Evolutionary conservation across 2,888 invertebrate species (phyloP).

Genomic region (Ametastegia equiseti): DNA sequence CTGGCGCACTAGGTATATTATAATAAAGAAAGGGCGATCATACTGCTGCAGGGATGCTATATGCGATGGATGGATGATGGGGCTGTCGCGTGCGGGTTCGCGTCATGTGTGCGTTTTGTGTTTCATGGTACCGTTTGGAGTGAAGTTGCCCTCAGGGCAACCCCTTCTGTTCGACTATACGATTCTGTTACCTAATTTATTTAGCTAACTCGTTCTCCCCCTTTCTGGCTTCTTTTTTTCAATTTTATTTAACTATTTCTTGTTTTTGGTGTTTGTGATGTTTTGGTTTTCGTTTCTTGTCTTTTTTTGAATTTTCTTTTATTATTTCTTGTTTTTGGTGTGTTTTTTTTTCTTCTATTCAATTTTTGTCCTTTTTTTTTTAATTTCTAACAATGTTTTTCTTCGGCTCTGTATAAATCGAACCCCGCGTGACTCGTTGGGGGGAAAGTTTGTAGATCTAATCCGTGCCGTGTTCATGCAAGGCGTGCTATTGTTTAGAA

Average conservation of each 20-base stretch:
- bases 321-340: too few species aligned
- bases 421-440: too few species aligned
- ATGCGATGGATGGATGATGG: constrained; percentile 41
- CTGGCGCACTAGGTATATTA: too few species aligned
- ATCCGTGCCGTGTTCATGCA: too few species aligned
- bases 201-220: neutral
- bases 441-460: too few species aligned
- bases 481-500: too few species aligned
- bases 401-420: too few species aligned
- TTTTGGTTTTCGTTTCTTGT: neutral
- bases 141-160: constrained; percentile 45
- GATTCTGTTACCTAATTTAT: constrained; percentile 29
- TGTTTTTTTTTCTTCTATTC: too few species aligned
- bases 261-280: neutral
- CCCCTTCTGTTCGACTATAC: constrained; percentile 43
- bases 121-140: too few species aligned
- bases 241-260: neutral
- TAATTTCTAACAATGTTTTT: too few species aligned
- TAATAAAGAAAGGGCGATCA: too few species aligned
- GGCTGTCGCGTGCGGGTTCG: constrained; percentile 54
- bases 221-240: neutral
- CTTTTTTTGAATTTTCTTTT: neutral
- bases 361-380: too few species aligned
- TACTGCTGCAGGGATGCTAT: neutral
- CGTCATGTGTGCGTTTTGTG: constrained; percentile 56